phyloP scores from a whole-genome alignment of 2,888 invertebrate genomes.

The Trichacis sp. region DNA sequence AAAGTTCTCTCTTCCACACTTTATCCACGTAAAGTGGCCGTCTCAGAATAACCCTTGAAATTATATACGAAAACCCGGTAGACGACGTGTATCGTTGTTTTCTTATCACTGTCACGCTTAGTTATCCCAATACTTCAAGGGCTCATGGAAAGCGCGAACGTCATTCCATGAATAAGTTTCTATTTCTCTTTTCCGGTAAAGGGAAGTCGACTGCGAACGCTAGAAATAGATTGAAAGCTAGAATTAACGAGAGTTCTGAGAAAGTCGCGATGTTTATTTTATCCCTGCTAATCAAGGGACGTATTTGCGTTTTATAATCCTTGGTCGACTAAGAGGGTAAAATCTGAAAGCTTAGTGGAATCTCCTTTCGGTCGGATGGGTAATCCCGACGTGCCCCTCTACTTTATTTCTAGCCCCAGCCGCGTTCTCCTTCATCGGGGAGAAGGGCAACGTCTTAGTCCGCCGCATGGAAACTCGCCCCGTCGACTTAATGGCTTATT shows the following conservation, averaged over 20 bases:
- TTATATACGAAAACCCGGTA: conserved; percentile 49
- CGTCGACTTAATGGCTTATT: conserved; percentile 65
- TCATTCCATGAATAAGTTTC: too few species aligned
- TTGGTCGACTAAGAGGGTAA: conserved; percentile 65
- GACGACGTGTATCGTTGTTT: conserved; percentile 1
- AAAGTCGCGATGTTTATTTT: conserved; percentile 61
- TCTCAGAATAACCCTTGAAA: conserved; percentile 59
- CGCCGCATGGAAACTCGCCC: conserved; percentile 47
- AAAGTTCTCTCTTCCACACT: conserved; percentile 63
- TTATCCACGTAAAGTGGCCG: conserved; percentile 66
- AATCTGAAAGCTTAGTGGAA: conserved; percentile 68
- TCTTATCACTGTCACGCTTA: conserved; percentile 3
- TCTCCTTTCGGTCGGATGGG: conserved; percentile 61
- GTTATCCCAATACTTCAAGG: conserved; percentile 17
- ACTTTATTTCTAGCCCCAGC: conserved; percentile 32
- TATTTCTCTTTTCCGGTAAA: too few species aligned
- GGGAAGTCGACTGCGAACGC: too few species aligned
- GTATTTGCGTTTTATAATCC: conserved; percentile 69
- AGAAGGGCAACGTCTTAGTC: conserved; percentile 42
- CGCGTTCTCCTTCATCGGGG: conserved; percentile 30
- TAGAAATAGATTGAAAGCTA: conserved; percentile 29
- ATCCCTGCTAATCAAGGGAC: conserved; percentile 67
- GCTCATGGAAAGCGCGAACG: too few species aligned
- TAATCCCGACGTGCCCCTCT: conserved; percentile 51
- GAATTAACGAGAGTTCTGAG: conserved; percentile 6